Evolutionary conservation across 1,140 invertebrate species (phyloP).

Genomic region (Zaprionus ghesquierei): DNA sequence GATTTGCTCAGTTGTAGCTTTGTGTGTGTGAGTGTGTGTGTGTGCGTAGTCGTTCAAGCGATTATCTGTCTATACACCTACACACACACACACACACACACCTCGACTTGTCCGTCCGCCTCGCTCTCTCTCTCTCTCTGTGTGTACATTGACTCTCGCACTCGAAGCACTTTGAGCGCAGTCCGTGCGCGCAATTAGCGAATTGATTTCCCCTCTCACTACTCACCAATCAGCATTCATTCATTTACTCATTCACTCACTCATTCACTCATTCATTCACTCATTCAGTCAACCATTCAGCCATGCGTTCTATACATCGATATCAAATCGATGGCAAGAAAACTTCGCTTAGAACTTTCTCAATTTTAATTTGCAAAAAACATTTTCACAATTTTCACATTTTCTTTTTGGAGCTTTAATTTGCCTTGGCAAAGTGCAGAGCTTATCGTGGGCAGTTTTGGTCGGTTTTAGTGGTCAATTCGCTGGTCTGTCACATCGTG

Average conservation of each 20-base stretch:
- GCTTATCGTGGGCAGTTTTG: too few species aligned
- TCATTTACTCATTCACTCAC: not conserved
- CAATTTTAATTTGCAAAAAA: not conserved
- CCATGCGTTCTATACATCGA: not conserved
- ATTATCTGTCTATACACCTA: slow-evolving; percentile 11
- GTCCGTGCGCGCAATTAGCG: slow-evolving; percentile 13
- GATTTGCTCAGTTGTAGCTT: not conserved
- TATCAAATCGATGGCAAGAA: not conserved
- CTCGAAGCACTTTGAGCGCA: not conserved
- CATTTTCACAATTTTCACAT: not conserved
- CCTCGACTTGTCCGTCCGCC: not conserved
- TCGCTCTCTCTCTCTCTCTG: too few species aligned
- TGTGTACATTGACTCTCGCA: not conserved
- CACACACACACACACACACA: not conserved
- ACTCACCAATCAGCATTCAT: slow-evolving; percentile 1
- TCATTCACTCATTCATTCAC: not conserved
- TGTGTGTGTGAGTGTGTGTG: slow-evolving; percentile 15
- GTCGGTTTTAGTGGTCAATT: too few species aligned
- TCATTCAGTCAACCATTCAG: not conserved
- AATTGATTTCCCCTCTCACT: not conserved
- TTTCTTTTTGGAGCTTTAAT: too few species aligned
- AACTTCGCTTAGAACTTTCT: not conserved
- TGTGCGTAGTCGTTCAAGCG: slow-evolving; percentile 36
- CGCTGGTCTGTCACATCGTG: not conserved
- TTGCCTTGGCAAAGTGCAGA: too few species aligned